phyloP scores from a whole-genome alignment of 2,797 vertebrate species.

The Chromis chromis region DNA sequence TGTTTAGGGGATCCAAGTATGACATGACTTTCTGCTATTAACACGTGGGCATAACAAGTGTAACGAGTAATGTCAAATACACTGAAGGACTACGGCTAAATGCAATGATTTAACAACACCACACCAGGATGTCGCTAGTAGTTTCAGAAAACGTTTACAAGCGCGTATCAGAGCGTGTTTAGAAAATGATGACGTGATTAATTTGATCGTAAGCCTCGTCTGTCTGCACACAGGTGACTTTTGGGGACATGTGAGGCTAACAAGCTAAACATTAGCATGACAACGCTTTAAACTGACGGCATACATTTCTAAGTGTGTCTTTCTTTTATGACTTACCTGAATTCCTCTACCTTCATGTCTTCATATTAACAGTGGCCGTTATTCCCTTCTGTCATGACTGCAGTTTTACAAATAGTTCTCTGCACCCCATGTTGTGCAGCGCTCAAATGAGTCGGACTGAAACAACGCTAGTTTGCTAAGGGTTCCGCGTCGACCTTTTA shows the following conservation, averaged over 20 bases:
- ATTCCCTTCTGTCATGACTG: fast-evolving
- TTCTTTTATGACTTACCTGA: not conserved
- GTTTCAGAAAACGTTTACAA: too few species aligned
- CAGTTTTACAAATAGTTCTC: fast-evolving
- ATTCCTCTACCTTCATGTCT: fast-evolving
- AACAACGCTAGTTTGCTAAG: not conserved
- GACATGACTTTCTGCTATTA: too few species aligned
- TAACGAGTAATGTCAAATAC: too few species aligned
- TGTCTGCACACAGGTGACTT: not conserved
- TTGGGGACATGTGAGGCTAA: not conserved
- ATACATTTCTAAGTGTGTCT: fast-evolving
- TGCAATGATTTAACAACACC: too few species aligned
- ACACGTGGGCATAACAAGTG: too few species aligned
- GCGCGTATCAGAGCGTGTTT: too few species aligned
- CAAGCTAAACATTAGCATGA: slow-evolving; percentile 1
- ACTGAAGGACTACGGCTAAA: too few species aligned
- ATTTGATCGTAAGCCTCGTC: too few species aligned
- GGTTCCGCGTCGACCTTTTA: slow-evolving; percentile 5
- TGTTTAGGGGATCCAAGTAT: too few species aligned
- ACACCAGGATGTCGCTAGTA: too few species aligned
- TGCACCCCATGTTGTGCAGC: slow-evolving; percentile 57
- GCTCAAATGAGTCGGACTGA: slow-evolving; percentile 41
- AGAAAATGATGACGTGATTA: too few species aligned
- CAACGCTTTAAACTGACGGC: not conserved
- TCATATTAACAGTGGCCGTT: not conserved